Conservation (phyloP, 2,888 invertebrate species). For the Halictus ligatus region DNA sequence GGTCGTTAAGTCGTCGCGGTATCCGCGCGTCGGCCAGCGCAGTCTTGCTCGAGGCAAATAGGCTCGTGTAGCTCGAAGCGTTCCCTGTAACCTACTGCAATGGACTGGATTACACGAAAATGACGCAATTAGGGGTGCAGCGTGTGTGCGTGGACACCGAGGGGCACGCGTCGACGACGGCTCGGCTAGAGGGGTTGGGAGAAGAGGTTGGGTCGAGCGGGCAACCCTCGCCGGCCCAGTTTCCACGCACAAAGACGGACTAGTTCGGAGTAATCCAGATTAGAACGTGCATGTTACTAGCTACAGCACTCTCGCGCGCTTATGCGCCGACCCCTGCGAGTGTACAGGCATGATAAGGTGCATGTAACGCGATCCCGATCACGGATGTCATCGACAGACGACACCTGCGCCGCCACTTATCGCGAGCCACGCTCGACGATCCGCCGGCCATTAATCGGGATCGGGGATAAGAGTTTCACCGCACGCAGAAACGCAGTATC, state of each 20-base stretch:
- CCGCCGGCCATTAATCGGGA: constrained; percentile 9
- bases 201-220: not conserved
- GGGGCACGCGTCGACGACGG: constrained; percentile 37
- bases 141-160: constrained; percentile 36
- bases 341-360: constrained; percentile 75
- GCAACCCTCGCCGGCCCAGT: constrained; percentile 44
- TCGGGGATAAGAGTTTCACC: not conserved
- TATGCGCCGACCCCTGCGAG: constrained; percentile 56
- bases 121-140: constrained; percentile 62
- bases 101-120: constrained; percentile 60
- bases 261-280: constrained; percentile 76
- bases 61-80: constrained; percentile 53
- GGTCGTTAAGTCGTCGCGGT: constrained; percentile 11
- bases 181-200: not conserved
- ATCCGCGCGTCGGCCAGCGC: not conserved
- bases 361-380: constrained; percentile 66
- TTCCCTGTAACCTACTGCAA: constrained; percentile 50
- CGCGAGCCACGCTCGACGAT: constrained; percentile 17
- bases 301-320: constrained; percentile 43
- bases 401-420: constrained; percentile 59
- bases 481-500: not conserved
- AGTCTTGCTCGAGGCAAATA: constrained; percentile 41
- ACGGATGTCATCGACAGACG: constrained; percentile 59
- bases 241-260: constrained; percentile 66
- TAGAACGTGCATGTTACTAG: constrained; percentile 74